Base-by-base conservation (phyloP, 2,797 vertebrate genomes). In the Malurus leucopterus region DNA sequence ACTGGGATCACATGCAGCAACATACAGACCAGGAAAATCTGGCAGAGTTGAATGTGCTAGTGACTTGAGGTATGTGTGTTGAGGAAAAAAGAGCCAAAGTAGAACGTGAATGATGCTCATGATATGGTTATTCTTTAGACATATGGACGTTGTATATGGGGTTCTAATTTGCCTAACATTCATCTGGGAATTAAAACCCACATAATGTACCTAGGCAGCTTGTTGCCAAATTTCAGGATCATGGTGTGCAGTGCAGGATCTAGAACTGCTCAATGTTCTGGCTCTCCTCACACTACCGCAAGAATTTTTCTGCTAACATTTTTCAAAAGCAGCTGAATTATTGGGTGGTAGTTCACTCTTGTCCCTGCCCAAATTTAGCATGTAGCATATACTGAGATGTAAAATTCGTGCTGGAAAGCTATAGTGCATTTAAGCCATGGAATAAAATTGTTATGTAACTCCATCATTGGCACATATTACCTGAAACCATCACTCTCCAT, bases 161-260 rank as follows among this genome's bases (percentile, higher is more conserved):
- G 15, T 84, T 86, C 32, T 75, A 53, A 57, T 15, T 36, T 49
- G 36, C 26, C 47, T 36, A 30, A n/a, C 68, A 43, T 57, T 54
- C 20, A 11, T 24, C 15, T 40, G 15, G 17, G 32, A 73, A 43
- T 84, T 3, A 3, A 62, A 86, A 62, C 19, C 12, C 26, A 40
- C 8, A 5, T 64, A 9, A 1, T 44, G 17, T 21, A 12, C 26
- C 34, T 44, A 12, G 38, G 14, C 65, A 81, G 43, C 30, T 54
- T 86, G 36, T 75, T 88, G 47, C 27, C 32, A 62, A 2, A 47
- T 86, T 58, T 84, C 29, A 78, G 41, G 44, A 32, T 72, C 7
- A 0, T 29, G 30, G 9, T 0, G 0, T 55, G n/a, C 20, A 68
- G 18, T 16, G 34, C 40, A 51, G 32, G 17, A 1, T 1, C 20